Base-by-base conservation (phyloP, 2,113 vertebrate species). In the Cairina moschata region DNA sequence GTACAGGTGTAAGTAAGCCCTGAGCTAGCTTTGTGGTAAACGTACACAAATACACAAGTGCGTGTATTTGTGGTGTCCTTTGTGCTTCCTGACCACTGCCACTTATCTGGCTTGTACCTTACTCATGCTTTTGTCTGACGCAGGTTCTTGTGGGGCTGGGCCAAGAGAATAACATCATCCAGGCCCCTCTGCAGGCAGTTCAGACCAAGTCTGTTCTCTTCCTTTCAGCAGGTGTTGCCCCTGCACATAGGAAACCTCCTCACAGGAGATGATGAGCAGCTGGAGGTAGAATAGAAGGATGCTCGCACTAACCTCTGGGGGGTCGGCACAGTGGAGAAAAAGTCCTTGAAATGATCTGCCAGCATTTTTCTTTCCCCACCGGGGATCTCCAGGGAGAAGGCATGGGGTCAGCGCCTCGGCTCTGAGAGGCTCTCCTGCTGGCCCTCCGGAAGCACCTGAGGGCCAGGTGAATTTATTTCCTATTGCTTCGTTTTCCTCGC, bases 401-500 rank as follows among this genome's bases (percentile, higher is more conserved):
- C 76, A 66, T 2, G 21, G n/a, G n/a, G 60, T 83, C 7, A 5
- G 55, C 67, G 44, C 28, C 72, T 86, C 2, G 3, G 22, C 40
- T 74, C 40, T 42, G 75, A 71, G 20, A 31, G 11, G 13, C 11
- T 72, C 34, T 60, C 15, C 46, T 38, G 28, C 52, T 11, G 3
- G 6, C 34, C n/a, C 63, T 94, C 63, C 0, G 2, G 74, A 94
- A 86, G 50, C 79, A 56, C 48, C 67, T 76, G 63, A 93, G 75
- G 84, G 46, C 60, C 68, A 85, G 74, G 92, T 95, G 96, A 96
- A 96, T 78, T 93, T 96, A 96, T 97, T 96, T 96, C 91, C 93
- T 96, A 90, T 95, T 96, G 86, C 81, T 88, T 91, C 60, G 5
- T 97, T 98, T 96, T 97, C 88, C 95, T 95, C 91, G 89, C 90